These are phyloP conservation scores for Dynastes grantii DNA, from an alignment of 2,888 invertebrate genomes.

Conservation along the genomic window DNA sequence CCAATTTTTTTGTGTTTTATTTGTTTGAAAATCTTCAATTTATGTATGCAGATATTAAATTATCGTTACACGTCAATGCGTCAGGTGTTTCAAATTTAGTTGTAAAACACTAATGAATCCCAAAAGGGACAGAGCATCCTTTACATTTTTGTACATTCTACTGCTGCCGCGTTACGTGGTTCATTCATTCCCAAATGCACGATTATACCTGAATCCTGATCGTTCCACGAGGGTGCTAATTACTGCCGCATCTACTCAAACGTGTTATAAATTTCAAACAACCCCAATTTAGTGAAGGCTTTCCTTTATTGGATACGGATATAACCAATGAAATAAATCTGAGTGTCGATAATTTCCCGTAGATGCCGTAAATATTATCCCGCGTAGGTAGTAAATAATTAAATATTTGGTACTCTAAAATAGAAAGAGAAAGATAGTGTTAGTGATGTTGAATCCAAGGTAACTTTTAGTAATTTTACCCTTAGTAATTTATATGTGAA, in stretches of 20 bases:
- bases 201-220: slow-evolving; percentile 45
- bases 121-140: slow-evolving; percentile 25
- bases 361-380: slow-evolving; percentile 28
- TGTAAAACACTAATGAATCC: slow-evolving; percentile 42
- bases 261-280: slow-evolving; percentile 48
- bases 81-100: slow-evolving; percentile 39
- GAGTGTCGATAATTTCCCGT: slow-evolving; percentile 32
- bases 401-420: slow-evolving; percentile 13
- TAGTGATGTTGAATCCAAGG: too few relatives aligned
- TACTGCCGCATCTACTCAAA: slow-evolving; percentile 49
- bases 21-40: too few relatives aligned
- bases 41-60: too few relatives aligned
- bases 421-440: not conserved
- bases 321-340: slow-evolving; percentile 46
- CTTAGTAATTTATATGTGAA: too few relatives aligned
- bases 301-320: slow-evolving; percentile 44
- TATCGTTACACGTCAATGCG: not conserved
- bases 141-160: slow-evolving; percentile 36
- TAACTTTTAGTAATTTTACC: too few relatives aligned
- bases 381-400: slow-evolving; percentile 13
- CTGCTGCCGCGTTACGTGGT: slow-evolving; percentile 42
- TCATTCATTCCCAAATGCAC: slow-evolving; percentile 42
- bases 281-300: slow-evolving; percentile 38
- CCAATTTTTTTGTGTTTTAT: too few relatives aligned
- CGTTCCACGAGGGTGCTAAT: slow-evolving; percentile 47